These are phyloP conservation scores for Upupa epops DNA, from an alignment of 2,113 vertebrate genomes.

Conservation along the genomic window DNA sequence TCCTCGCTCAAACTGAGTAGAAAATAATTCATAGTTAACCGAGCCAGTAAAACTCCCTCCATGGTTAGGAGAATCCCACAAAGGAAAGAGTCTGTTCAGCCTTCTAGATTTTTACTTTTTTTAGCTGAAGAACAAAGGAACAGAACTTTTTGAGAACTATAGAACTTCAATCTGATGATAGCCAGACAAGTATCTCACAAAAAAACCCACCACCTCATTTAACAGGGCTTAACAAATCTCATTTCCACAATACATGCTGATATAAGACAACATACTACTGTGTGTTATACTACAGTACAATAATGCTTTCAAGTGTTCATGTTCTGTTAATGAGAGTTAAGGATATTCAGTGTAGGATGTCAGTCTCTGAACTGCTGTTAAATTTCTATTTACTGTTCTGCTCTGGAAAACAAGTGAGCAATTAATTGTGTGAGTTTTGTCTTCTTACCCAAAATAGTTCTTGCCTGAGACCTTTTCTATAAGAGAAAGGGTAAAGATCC, in stretches of 20 bases:
- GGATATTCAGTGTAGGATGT: neutral
- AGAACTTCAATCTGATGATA: neutral
- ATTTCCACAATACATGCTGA: neutral
- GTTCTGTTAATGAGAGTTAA: neutral
- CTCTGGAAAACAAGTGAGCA: neutral
- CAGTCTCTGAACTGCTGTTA: neutral
- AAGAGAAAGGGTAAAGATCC: fast-evolving
- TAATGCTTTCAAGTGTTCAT: neutral
- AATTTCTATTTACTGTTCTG: neutral
- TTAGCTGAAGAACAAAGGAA: neutral
- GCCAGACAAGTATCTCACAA: neutral
- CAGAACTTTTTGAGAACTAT: neutral
- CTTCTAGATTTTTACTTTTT: neutral
- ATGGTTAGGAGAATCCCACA: neutral
- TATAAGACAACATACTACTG: neutral
- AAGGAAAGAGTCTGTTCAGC: neutral
- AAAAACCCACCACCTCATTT: neutral
- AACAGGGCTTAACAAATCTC: neutral
- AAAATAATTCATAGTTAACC: neutral
- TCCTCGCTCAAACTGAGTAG: neutral
- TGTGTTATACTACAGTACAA: neutral
- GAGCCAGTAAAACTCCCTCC: neutral
- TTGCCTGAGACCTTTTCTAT: neutral
- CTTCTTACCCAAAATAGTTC: neutral
- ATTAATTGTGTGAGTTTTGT: neutral